These are phyloP conservation scores for Scaptodrosophila lebanonensis DNA, from an alignment of 1,140 invertebrate genomes.

Conservation along the genomic window DNA sequence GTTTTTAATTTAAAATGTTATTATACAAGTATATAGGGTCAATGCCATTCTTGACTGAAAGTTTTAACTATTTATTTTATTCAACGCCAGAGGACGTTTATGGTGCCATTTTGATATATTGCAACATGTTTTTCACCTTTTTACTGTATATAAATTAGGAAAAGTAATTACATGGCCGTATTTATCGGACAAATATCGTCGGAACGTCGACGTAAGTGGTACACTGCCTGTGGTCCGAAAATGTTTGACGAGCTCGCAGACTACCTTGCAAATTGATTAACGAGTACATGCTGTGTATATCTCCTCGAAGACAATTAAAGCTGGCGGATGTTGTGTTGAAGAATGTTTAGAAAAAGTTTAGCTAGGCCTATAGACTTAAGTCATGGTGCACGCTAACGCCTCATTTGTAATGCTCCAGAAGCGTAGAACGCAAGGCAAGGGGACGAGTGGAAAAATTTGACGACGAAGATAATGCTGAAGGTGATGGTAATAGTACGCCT, in stretches of 20 bases:
- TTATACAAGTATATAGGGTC: no score
- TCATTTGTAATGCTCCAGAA: slow-evolving; percentile 68
- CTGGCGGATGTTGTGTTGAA: slow-evolving; percentile 29
- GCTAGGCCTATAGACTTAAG: slow-evolving; percentile 12
- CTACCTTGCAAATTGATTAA: slow-evolving; percentile 38
- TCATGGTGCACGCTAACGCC: slow-evolving; percentile 55
- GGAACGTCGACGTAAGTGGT: no score
- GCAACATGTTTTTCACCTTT: slow-evolving; percentile 16
- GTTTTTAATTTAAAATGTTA: no score
- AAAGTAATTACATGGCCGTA: slow-evolving; percentile 13
- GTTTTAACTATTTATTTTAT: no score
- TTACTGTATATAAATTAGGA: slow-evolving; percentile 5
- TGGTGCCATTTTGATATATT: no score
- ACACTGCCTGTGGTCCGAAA: no score
- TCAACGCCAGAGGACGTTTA: no score
- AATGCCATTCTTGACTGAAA: no score
- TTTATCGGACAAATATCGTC: no score
- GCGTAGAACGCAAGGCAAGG: slow-evolving; percentile 8
- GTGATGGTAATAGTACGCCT: slow-evolving; percentile 51
- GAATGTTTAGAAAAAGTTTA: slow-evolving; percentile 51
- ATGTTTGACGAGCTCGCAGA: no score
- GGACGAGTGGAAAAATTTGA: no score
- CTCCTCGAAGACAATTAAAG: slow-evolving; percentile 69
- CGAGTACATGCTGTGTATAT: slow-evolving; percentile 36
- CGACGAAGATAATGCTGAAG: background rate